These are phyloP conservation scores for Scaptomyza caliginosa DNA, from an alignment of 2,888 invertebrate species.

Conservation along the genomic window DNA sequence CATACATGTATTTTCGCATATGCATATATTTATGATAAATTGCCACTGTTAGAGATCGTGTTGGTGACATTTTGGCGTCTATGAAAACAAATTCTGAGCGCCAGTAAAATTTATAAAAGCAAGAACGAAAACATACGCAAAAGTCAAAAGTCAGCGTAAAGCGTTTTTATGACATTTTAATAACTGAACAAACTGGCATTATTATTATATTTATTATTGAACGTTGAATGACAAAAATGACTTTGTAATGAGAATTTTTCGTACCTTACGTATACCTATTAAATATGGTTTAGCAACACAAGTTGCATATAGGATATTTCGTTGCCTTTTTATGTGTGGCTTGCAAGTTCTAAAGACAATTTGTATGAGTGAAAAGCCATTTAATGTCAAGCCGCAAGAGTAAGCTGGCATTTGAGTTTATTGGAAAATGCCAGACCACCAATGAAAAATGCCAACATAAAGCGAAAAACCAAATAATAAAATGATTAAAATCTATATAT, in stretches of 20 bases:
- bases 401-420: constrained; percentile 67
- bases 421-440: constrained; percentile 49
- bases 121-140: neutral
- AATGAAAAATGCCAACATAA: constrained; percentile 2
- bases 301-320: neutral
- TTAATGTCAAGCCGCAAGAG: constrained; percentile 55
- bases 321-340: neutral
- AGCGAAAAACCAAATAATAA: neutral
- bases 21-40: constrained; percentile 75
- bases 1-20: constrained; percentile 9
- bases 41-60: constrained; percentile 66
- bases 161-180: constrained; percentile 74
- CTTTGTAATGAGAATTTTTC: constrained; percentile 48
- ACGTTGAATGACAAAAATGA: constrained; percentile 55
- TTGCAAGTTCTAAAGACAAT: constrained; percentile 10
- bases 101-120: constrained; percentile 19
- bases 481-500: constrained; percentile 12
- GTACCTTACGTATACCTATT: neutral
- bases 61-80: constrained; percentile 72
- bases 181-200: constrained; percentile 68
- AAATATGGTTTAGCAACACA: neutral
- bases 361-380: constrained; percentile 57
- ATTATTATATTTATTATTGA: constrained; percentile 67
- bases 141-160: constrained; percentile 67
- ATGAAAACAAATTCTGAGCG: constrained; percentile 43